A percentile compares a stretch with the other conserved stretches of the same genome.
Evolutionary conservation across 2,888 invertebrate genomes (phyloP).

Genomic region (Rosalia funebris): DNA sequence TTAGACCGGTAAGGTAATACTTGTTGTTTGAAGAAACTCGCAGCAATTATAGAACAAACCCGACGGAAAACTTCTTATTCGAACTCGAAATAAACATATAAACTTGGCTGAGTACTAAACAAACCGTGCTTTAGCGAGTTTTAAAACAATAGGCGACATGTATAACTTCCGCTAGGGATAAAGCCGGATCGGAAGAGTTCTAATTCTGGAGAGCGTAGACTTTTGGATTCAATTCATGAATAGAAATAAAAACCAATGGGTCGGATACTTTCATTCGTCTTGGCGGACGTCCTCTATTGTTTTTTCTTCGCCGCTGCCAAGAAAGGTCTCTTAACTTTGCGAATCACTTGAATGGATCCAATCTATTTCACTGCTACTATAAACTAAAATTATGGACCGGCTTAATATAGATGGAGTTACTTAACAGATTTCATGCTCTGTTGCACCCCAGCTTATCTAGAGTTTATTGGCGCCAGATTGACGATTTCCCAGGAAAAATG

Average conservation of each 20-base stretch:
- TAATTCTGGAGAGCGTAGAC: conserved; percentile 48
- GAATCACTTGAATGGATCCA: conserved; percentile 60
- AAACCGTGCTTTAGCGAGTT: conserved; percentile 37
- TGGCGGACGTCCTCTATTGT: conserved; percentile 53
- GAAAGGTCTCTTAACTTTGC: conserved; percentile 57
- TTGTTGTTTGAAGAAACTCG: conserved; percentile 38
- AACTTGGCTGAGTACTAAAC: conserved; percentile 38
- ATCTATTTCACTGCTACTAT: conserved; percentile 58
- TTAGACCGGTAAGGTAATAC: conserved; percentile 40
- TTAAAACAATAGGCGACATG: conserved; percentile 32
- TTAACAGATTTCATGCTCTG: conserved; percentile 54
- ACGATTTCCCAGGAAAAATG: conserved; percentile 27
- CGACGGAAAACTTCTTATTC: conserved; percentile 42
- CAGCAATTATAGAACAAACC: conserved; percentile 44
- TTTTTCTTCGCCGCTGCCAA: conserved; percentile 53
- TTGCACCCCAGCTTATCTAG: conserved; percentile 28
- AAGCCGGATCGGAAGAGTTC: conserved; percentile 34
- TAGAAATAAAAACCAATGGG: conserved; percentile 62
- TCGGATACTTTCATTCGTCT: conserved; percentile 58
- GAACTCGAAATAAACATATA: conserved; percentile 44
- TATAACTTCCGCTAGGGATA: conserved; percentile 17
- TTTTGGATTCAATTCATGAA: conserved; percentile 60
- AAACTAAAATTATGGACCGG: conserved; percentile 61
- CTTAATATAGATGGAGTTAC: conserved; percentile 60
- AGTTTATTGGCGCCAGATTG: conserved; percentile 32